Base-by-base conservation (phyloP, 2,113 vertebrate genomes). In the Gnathonemus longibarbis region DNA sequence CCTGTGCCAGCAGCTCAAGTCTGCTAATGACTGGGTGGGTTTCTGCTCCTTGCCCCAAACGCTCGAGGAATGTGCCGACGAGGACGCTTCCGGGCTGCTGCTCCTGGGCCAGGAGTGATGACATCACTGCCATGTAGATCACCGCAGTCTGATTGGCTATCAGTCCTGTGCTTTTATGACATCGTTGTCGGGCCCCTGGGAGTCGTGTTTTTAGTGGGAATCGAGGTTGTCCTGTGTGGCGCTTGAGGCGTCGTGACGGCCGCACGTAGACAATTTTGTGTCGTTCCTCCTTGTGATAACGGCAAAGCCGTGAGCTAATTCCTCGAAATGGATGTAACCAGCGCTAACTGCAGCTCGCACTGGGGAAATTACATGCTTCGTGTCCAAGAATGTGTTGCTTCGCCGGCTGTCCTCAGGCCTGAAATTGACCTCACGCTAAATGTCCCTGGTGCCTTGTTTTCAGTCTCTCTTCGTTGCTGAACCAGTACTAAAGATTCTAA, bases 1-100 rank as follows among this genome's bases (percentile, higher is more conserved):
- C 93, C 90, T 90, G 90, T 90, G 90, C 92, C 95, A 94, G 95
- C 95, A 94, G 94, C 90, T 93, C 89, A 90, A 93, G 91, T 92
- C 91, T 93, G 91, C 91, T 94, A 93, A 95, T 93, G 93, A 94
- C 90, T 91, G 90, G 93, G 90, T 91, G 89, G 89, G 90, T 90
- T 92, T 89, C 88, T 48, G 19, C 91, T 90, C 91, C 88, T 88
- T 90, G 84, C 89, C 92, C 92, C 91, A 94, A 94, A 93, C 86
- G 87, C 92, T 93, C 83, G 83, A 93, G 92, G 93, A 94, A 95
- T 95, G 93, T 91, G 90, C 35, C 77, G 84, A 90, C 24, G 53
- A 52, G 35, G 74, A 46, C 39, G 9, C 80, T n/a, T 31, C 31
- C 48, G 35, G 52, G 17, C 74, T 6, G n/a, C 31, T 50, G 48